Base-by-base conservation (phyloP, 2,113 vertebrate species). In the Periophthalmodon schlosseri region DNA sequence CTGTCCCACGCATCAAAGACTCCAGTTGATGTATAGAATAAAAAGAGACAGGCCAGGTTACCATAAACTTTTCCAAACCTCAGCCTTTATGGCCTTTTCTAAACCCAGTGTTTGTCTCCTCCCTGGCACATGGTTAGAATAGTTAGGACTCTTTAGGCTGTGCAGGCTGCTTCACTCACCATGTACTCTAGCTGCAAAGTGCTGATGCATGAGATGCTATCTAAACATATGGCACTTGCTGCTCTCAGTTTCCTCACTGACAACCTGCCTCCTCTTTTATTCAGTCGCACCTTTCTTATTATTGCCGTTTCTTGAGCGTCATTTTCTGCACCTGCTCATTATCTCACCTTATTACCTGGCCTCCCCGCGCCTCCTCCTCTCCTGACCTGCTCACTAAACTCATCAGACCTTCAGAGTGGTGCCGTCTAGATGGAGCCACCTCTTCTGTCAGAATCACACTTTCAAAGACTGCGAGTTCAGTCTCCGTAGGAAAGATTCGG, bases 381-480 rank as follows among this genome's bases (percentile, higher is more conserved):
- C 80, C 79, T 84, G 84, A 86, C 87, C 90, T 47, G 74, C 66
- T 85, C 86, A 0, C 76, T 85, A 78, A 85, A 90, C 82, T 81
- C 80, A 84, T 84, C 83, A 82, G 74, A 61, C 77, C 70, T 69
- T 54, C 69, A 4, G 61, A 70, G 79, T 76, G 84, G 72, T 74
- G 58, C 80, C 21, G 75, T 84, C 80, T 76, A 79, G 74, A 86
- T 61, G 7, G 63, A 83, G 58, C 58, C 79, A 82, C 60, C 80
- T 73, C 12, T 72, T 81, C 78, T 7, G 65, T 82, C 86, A 87
- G 46, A 63, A 72, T 79, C 63, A 7, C 57, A 28, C 52, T 24
- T 86, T 89, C 83, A 90, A 84, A 87, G 73, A 24, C 72, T 69
- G 47, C 67, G 71, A 34, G 28, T 71, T 84, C 77, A 72, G 78